Evolutionary conservation across 2,888 invertebrate species (phyloP).

Genomic region (Iselma pallidipennis): DNA sequence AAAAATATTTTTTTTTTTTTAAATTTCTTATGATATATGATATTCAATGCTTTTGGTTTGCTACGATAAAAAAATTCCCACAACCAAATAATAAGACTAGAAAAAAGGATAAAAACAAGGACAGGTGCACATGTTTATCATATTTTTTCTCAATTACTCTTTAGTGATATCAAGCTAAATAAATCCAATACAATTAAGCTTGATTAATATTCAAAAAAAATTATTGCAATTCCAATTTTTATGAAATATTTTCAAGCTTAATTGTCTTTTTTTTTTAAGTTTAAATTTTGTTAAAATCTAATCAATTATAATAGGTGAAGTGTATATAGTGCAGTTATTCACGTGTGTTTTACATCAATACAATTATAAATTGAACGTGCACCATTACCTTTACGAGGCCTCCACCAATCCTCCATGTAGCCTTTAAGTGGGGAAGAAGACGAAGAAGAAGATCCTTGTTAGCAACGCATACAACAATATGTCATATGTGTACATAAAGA

Average conservation of each 20-base stretch:
- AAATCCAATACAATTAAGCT: conserved; percentile 8
- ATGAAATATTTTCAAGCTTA: conserved; percentile 4
- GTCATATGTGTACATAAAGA: conserved; percentile 29
- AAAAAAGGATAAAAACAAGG: conserved; percentile 19
- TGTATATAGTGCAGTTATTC: conserved; percentile 19
- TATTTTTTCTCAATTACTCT: conserved; percentile 5
- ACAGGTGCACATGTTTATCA: conserved; percentile 34
- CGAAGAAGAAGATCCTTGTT: conserved; percentile 69
- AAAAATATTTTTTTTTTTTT: background rate
- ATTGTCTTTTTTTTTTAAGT: background rate
- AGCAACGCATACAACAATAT: conserved; percentile 52
- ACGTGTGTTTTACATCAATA: conserved; percentile 11
- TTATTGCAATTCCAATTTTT: background rate
- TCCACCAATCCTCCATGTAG: conserved; percentile 98
- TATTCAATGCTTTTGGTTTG: conserved; percentile 3
- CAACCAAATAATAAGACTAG: conserved; percentile 11
- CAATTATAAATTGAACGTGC: conserved; percentile 25
- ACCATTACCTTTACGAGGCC: conserved; percentile 88
- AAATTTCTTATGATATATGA: background rate
- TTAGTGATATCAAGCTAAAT: background rate
- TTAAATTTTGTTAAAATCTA: no score
- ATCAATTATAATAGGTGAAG: no score
- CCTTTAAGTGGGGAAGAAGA: conserved; percentile 91
- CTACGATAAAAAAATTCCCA: conserved; percentile 9
- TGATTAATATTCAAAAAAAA: no score